Conservation (phyloP, 2,113 vertebrate species). For the Pluvialis apricaria region DNA sequence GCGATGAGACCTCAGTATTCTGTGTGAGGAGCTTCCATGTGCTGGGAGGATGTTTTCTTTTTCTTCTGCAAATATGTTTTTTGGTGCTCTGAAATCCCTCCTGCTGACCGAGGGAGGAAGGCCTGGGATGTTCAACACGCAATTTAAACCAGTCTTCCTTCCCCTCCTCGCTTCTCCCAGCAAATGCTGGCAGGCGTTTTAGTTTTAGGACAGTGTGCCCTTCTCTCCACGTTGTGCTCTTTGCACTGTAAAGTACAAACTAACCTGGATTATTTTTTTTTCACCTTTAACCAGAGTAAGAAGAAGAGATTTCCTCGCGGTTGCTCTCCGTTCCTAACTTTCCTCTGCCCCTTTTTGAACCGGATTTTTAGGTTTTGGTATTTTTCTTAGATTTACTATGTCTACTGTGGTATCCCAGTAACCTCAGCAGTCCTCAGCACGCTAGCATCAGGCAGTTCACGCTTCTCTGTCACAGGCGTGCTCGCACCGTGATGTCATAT, state of each 20-base stretch:
- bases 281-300: background rate
- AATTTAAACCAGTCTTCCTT: background rate
- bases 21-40: background rate
- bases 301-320: background rate
- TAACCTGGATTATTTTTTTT: background rate
- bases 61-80: constrained; percentile 14
- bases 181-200: background rate
- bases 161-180: background rate
- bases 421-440: background rate
- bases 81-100: background rate
- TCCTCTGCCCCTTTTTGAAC: background rate
- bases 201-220: background rate
- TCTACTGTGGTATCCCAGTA: background rate
- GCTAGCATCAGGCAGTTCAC: background rate
- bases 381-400: background rate
- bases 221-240: background rate
- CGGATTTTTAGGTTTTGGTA: background rate
- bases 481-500: background rate
- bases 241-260: background rate
- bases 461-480: background rate
- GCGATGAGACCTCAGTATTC: background rate
- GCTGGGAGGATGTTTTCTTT: constrained; percentile 18
- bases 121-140: background rate
- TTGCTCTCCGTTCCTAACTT: background rate
- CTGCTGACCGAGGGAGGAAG: background rate